These are phyloP conservation scores for Lycopodina hypogea DNA, from an alignment of 37 sponge, comb jelly and placozoan genomes.

Conservation along the genomic window DNA sequence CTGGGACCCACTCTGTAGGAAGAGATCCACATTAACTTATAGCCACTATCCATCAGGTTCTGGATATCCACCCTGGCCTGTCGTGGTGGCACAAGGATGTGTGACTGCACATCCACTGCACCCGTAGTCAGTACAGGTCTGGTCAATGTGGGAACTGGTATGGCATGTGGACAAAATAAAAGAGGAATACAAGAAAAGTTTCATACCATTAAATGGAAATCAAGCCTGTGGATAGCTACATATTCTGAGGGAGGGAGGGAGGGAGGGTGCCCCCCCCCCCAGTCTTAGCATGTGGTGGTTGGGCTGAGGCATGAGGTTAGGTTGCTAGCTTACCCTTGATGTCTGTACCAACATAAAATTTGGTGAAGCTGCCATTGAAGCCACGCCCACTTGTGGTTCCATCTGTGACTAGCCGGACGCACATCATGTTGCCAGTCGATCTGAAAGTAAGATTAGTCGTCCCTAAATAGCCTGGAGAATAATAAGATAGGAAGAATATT, in stretches of 20 bases:
- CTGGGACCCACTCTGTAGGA: slow-evolving; percentile 15
- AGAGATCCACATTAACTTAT: slow-evolving; percentile 18
- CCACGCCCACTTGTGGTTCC: neutral
- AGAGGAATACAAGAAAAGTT: neutral
- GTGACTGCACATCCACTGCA: neutral
- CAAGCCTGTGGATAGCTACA: too few species aligned
- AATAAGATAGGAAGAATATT: neutral
- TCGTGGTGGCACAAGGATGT: slow-evolving; percentile 8
- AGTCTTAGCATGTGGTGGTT: too few species aligned
- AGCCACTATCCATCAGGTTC: slow-evolving; percentile 5
- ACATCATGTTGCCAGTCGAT: neutral
- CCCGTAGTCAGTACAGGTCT: neutral
- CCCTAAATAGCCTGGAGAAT: slow-evolving; percentile 11
- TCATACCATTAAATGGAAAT: neutral
- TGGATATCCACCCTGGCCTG: neutral
- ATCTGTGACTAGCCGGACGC: slow-evolving; percentile 10
- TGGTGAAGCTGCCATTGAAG: slow-evolving; percentile 43
- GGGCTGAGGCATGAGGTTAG: too few species aligned
- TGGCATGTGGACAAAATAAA: neutral
- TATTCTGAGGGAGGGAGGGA: too few species aligned
- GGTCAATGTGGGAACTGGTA: neutral
- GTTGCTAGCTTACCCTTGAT: slow-evolving; percentile 15
- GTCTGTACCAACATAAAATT: slow-evolving; percentile 33
- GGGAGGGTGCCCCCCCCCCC: too few species aligned
- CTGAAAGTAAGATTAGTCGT: neutral